Evolutionary conservation across 2,797 vertebrate genomes (phyloP).

Genomic region (Linurgus olivaceus): DNA sequence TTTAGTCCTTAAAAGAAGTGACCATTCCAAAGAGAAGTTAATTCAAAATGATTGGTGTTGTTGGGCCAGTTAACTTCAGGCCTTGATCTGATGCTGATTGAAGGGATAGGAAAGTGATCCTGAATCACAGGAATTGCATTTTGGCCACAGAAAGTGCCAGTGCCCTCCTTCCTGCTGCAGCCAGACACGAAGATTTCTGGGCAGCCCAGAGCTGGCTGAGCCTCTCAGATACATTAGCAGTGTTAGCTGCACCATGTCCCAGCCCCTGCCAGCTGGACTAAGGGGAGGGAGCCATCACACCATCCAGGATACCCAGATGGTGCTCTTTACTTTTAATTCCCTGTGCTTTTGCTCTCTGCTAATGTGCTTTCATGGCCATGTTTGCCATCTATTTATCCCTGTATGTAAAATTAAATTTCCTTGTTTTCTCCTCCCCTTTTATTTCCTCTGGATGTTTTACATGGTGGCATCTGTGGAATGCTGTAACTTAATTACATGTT

Average conservation of each 20-base stretch:
- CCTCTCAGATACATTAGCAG: not conserved
- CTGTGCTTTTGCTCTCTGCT: not conserved
- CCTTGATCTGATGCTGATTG: not conserved
- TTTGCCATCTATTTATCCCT: not conserved
- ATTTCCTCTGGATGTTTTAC: not conserved
- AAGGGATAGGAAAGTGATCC: not conserved
- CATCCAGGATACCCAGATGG: not conserved
- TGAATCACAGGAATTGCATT: not conserved
- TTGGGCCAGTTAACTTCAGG: conserved; percentile 12
- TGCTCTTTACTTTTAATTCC: conserved; percentile 20
- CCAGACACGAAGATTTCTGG: not conserved
- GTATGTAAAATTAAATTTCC: not conserved
- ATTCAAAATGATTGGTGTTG: not conserved
- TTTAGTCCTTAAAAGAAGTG: not conserved
- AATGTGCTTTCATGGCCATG: not conserved
- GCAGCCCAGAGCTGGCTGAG: not conserved
- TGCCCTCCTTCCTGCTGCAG: not conserved
- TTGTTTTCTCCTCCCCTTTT: conserved; percentile 17
- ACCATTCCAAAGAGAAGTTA: not conserved
- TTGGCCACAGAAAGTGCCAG: not conserved
- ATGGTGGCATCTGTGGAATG: not conserved
- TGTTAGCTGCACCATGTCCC: not conserved
- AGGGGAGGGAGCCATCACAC: not conserved
- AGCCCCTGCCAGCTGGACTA: not conserved
- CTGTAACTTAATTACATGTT: not conserved